A percentile compares a stretch with the other conserved stretches of the same genome.
These are phyloP conservation scores for Toxonevra muliebris DNA, from an alignment of 2,888 invertebrate genomes.

Conservation along the genomic window DNA sequence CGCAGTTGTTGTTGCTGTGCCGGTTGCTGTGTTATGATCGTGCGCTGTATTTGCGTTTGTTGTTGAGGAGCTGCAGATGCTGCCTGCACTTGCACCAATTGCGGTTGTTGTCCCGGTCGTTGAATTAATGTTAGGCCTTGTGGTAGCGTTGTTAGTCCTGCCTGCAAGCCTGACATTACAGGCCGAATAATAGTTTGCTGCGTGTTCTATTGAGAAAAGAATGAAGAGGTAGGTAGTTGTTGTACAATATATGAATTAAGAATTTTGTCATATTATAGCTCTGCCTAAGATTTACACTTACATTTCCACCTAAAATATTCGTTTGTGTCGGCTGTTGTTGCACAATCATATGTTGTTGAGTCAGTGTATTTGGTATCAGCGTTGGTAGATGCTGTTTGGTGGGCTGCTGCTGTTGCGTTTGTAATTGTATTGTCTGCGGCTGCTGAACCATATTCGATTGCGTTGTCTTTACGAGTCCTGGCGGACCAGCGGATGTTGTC, in stretches of 20 bases:
- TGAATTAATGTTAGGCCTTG: conserved; percentile 64
- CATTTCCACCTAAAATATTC: conserved; percentile 59
- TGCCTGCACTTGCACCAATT: conserved; percentile 64
- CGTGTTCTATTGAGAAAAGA: conserved; percentile 49
- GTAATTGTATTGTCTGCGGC: conserved; percentile 49
- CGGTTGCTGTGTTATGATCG: conserved; percentile 60
- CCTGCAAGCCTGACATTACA: conserved; percentile 59
- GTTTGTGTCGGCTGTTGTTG: conserved; percentile 57
- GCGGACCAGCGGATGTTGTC: conserved; percentile 62
- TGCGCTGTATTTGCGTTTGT: conserved; percentile 57
- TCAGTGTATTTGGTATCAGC: conserved; percentile 59
- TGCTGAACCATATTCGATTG: conserved; percentile 48
- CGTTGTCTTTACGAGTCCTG: conserved; percentile 60
- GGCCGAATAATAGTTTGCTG: conserved; percentile 65
- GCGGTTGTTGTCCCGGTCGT: conserved; percentile 64
- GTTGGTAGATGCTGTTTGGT: conserved; percentile 58
- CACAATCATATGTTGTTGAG: conserved; percentile 60
- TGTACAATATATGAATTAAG: background rate
- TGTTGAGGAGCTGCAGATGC: conserved; percentile 47
- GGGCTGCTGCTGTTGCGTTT: conserved; percentile 51
- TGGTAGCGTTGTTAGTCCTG: conserved; percentile 60
- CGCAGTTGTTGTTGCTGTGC: conserved; percentile 58
- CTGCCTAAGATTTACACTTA: conserved; percentile 44
- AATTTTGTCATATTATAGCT: background rate
- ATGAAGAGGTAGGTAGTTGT: background rate